Percentiles rank a stretch among this genome's conserved stretches.
Evolutionary conservation across 2,113 vertebrate genomes (phyloP).

Genomic region (Nibea coibor): DNA sequence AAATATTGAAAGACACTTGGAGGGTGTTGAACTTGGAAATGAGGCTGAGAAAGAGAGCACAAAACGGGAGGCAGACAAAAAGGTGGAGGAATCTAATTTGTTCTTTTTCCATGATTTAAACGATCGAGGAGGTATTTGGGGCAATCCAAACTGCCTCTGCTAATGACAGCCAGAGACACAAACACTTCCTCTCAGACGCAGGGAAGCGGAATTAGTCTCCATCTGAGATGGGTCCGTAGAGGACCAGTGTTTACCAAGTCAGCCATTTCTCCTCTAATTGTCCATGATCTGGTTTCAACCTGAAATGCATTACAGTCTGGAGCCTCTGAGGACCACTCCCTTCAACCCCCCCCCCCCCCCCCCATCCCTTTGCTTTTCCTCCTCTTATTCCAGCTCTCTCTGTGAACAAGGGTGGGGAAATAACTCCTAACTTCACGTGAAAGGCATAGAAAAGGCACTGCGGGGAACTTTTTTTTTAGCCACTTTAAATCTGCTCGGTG

Average conservation of each 20-base stretch:
- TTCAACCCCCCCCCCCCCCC: conserved; percentile 20
- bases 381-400: not conserved
- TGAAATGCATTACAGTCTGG: conserved; percentile 63
- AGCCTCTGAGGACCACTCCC: conserved; percentile 51
- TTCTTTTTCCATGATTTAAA: conserved; percentile 51
- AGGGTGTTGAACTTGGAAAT: not conserved
- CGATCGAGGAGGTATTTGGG: conserved; percentile 35
- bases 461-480: conserved; percentile 64
- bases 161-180: conserved; percentile 57
- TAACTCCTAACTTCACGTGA: conserved; percentile 44
- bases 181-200: conserved; percentile 45
- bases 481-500: conserved; percentile 68
- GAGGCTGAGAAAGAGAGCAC: not conserved
- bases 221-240: conserved; percentile 58
- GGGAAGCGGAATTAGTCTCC: conserved; percentile 51
- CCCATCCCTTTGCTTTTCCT: conserved; percentile 15
- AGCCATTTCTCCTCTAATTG: conserved; percentile 72
- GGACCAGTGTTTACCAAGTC: conserved; percentile 71
- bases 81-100: conserved; percentile 18
- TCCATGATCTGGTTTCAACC: conserved; percentile 70
- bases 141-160: conserved; percentile 20
- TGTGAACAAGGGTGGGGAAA: conserved; percentile 27
- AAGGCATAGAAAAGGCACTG: conserved; percentile 44
- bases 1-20: conserved; percentile 25
- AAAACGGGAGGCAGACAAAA: not conserved